These are phyloP conservation scores for Lophochroa leadbeateri DNA, from an alignment of 2,113 vertebrate species.

Conservation along the genomic window DNA sequence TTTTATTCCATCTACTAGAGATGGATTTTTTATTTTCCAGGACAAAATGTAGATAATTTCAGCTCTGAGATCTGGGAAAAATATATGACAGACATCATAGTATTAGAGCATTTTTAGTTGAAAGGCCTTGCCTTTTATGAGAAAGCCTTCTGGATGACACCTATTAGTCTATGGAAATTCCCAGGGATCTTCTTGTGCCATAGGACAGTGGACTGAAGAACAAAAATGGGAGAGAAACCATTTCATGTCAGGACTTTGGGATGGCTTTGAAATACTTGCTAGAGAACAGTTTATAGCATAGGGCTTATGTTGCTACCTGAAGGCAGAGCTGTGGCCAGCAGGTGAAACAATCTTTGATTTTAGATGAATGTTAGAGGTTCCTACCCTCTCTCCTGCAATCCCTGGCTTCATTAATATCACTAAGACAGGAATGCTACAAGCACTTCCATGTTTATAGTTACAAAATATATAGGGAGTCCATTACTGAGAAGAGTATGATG, in stretches of 20 bases:
- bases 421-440: not conserved
- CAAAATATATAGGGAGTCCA: not conserved
- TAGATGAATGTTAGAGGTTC: not conserved
- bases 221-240: not conserved
- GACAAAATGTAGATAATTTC: not conserved
- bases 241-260: not conserved
- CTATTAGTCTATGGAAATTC: not conserved
- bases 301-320: not conserved
- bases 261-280: constrained; percentile 19
- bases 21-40: not conserved
- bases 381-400: not conserved
- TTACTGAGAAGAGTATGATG: not conserved
- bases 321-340: constrained; percentile 7
- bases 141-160: not conserved
- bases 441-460: not conserved
- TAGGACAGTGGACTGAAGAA: not conserved
- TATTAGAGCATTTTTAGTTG: not conserved
- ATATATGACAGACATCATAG: not conserved
- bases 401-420: not conserved
- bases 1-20: not conserved
- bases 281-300: not conserved
- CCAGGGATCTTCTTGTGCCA: not conserved
- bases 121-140: not conserved
- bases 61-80: not conserved
- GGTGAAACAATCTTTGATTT: constrained; percentile 14